Evolutionary conservation across 1,140 invertebrate species (phyloP), one percentile per base, ranked within the genome.

Genomic region (Antheraea mylitta): DNA sequence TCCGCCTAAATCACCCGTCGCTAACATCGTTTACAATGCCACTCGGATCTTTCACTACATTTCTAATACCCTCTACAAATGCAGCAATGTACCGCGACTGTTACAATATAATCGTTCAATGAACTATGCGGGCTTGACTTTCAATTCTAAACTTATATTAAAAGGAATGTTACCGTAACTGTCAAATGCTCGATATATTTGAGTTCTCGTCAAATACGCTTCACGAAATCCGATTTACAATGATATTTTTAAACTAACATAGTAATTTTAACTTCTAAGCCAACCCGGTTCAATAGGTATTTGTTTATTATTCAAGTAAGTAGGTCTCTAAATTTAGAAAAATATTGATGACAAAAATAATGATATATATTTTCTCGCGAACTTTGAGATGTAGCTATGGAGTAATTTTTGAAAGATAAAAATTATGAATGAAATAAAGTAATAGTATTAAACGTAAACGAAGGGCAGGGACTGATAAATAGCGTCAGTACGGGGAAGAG

Each of bases 161-260:
- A 79, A 85, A 75, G 76, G 78, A 80, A 84, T 80, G 82, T 79
- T 76, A 82, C 82, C 78, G 81, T 80, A 78, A 80, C 81, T 82
- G 82, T 82, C 82, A 81, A 83, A 81, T 71, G 76, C 71, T 71
- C 72, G 77, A 80, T 84, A 85, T 80, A 81, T 75, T 83, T 79
- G 76, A 77, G 77, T 79, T 80, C 76, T 82, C 69, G 78, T 82
- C 78, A 81, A 84, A 82, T 86, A 82, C 73, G 45, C 45, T 6
- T 53, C 45, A 53, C 0, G 16, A 53, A n/a, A 53, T 16, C 16
- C 9, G 38, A 4, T 42, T 42, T 30, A 30, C 22, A 30, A 30
- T 30, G 22, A 30, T 30, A 30, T 30, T 30, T 30, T 30, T 30
- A 30, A 30, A 30, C 22, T 30, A 30, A 30, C 1, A 30, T 30